Conservation (phyloP, 2,888 invertebrate species). For the Apodemia hepburni region DNA sequence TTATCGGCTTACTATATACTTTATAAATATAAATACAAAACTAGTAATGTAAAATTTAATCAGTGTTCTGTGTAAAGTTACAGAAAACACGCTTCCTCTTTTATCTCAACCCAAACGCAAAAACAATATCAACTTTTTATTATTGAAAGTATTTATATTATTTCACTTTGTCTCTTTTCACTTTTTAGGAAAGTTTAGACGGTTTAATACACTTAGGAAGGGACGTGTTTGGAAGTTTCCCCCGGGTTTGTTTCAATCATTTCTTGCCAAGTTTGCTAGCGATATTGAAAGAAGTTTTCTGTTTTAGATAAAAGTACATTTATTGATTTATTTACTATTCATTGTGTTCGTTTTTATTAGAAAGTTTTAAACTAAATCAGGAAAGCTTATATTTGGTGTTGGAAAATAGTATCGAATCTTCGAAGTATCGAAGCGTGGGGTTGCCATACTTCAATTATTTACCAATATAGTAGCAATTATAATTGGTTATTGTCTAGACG, state of each 20-base stretch:
- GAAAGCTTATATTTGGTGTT: not conserved
- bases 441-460: too few species aligned
- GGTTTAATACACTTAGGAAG: conserved; percentile 76
- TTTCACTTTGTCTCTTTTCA: conserved; percentile 68
- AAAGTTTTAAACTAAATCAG: not conserved
- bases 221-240: conserved; percentile 54
- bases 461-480: too few species aligned
- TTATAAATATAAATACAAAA: too few species aligned
- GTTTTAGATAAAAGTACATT: conserved; percentile 29
- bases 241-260: conserved; percentile 71
- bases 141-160: conserved; percentile 77
- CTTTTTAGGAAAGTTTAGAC: conserved; percentile 58
- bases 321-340: conserved; percentile 15
- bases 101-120: conserved; percentile 36
- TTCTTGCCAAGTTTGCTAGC: conserved; percentile 48
- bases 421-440: too few species aligned
- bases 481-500: too few species aligned
- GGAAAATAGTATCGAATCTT: not conserved
- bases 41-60: not conserved
- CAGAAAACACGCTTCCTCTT: conserved; percentile 17
- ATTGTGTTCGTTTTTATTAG: conserved; percentile 1
- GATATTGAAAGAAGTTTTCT: conserved; percentile 37
- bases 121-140: conserved; percentile 70
- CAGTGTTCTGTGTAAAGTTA: not conserved
- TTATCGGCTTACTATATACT: too few species aligned